Conservation (phyloP, 1,140 invertebrate species). For the Neodiprion lecontei region DNA sequence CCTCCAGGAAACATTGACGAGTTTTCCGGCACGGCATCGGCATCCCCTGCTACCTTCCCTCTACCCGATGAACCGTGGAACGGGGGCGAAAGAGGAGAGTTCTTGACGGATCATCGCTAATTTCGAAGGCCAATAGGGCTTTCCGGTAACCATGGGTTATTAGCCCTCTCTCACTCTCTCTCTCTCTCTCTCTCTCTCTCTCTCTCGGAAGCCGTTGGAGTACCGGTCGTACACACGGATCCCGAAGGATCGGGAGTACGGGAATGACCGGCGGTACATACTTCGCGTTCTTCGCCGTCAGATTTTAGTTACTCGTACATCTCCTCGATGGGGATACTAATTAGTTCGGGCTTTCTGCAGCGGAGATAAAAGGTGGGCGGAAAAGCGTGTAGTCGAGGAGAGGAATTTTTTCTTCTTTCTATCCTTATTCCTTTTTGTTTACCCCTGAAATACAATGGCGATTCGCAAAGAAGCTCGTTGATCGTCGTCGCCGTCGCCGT, state of each 20-base stretch:
- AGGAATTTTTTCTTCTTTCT: too few species aligned
- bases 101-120: constrained; percentile 16
- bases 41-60: not conserved
- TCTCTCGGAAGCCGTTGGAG: not conserved
- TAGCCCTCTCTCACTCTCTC: not conserved
- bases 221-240: not conserved
- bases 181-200: not conserved
- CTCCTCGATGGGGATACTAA: too few species aligned
- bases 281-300: not conserved
- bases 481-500: too few species aligned
- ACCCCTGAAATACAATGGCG: too few species aligned
- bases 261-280: not conserved
- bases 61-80: not conserved
- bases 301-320: not conserved
- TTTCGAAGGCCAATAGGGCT: constrained; percentile 12
- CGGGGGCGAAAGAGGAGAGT: not conserved
- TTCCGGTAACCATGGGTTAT: constrained; percentile 6
- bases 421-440: too few species aligned
- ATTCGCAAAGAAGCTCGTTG: too few species aligned
- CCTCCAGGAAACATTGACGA: too few species aligned
- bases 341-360: too few species aligned
- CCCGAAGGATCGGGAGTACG: not conserved
- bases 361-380: too few species aligned
- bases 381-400: too few species aligned
- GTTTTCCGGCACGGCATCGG: not conserved